phyloP scores from a whole-genome alignment of 1,140 invertebrate genomes.

The Ylistrum balloti region DNA sequence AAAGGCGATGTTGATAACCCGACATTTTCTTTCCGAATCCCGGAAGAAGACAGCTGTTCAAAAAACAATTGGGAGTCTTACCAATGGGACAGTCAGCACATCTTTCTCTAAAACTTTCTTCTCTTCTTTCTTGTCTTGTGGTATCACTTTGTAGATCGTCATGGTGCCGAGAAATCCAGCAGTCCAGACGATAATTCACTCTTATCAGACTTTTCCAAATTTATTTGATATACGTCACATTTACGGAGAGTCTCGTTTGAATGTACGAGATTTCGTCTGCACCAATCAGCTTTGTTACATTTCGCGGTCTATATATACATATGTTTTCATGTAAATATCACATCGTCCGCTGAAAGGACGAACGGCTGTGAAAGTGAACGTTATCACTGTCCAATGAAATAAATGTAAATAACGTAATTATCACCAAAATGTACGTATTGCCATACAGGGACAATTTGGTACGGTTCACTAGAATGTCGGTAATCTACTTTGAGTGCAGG shows the following conservation, averaged over 20 bases:
- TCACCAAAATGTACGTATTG: no score
- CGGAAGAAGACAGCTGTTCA: neutral
- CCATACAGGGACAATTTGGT: no score
- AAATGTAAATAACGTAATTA: no score
- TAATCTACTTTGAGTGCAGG: no score
- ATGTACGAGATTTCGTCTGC: neutral
- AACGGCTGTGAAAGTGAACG: no score
- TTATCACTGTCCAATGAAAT: no score
- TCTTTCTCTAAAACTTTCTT: neutral
- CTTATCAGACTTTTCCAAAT: neutral
- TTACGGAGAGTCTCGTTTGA: neutral
- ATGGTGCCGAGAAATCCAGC: constrained; percentile 1
- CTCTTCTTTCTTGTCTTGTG: constrained; percentile 10
- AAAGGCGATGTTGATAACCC: neutral
- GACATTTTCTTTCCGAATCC: neutral
- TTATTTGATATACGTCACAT: constrained; percentile 18
- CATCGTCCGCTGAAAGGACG: no score
- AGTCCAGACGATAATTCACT: neutral
- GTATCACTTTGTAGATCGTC: neutral
- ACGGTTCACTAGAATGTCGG: no score
- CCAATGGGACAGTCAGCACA: neutral
- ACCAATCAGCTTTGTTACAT: neutral
- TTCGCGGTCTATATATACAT: neutral
- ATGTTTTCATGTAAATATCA: no score
- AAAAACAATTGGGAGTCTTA: neutral